Base-by-base conservation (phyloP, 2,888 invertebrate genomes). In the Luperina nickerlii region DNA sequence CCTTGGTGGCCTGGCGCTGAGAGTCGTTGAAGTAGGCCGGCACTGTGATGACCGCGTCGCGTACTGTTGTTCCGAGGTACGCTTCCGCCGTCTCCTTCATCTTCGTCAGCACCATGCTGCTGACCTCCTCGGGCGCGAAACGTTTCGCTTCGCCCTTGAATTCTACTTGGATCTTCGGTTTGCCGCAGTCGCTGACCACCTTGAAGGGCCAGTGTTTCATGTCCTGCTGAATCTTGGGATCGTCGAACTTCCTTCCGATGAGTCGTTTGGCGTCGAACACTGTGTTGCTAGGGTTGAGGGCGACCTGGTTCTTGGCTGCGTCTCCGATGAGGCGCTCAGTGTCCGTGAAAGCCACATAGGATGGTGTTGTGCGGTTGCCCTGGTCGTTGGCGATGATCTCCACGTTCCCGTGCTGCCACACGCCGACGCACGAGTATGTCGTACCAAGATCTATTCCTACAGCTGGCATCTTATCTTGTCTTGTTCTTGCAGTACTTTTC, bases 151-250 rank as follows among this genome's bases (percentile, higher is more conserved):
- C 97, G 0, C 98, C 98, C 87, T 98, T 98, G 94, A 97, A 98
- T 88, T 98, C 97, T 0, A 98, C 97, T 91, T 97, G 97, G 76
- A 98, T 97, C 92, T 98, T 98, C 1, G 98, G 98, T 90, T 98
- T 98, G 65, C 97, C 97, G 70, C 95, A 94, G 74, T 98, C 98
- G 90, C 94, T 98, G 83, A 98, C 92, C 9, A 98, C 98, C 89
- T 97, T 97, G 95, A 99, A 99, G 4, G 98, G 98, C 98, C 98
- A 99, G 89, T 98, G 98, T 91, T 98, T 98, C 97, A 98, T 98
- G 93, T 99, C 98, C 54, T 97, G 97, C 91, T 98, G 98, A 66
- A 98, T 98, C 89, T 98, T 97, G 0, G 97, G 93, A 91, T 98
- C 98, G 87, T 98, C 98, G 94, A 97, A 98, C 84, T 97, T 97